Base-by-base conservation (phyloP, 2,797 vertebrate species). In the Microcaecilia unicolor region DNA sequence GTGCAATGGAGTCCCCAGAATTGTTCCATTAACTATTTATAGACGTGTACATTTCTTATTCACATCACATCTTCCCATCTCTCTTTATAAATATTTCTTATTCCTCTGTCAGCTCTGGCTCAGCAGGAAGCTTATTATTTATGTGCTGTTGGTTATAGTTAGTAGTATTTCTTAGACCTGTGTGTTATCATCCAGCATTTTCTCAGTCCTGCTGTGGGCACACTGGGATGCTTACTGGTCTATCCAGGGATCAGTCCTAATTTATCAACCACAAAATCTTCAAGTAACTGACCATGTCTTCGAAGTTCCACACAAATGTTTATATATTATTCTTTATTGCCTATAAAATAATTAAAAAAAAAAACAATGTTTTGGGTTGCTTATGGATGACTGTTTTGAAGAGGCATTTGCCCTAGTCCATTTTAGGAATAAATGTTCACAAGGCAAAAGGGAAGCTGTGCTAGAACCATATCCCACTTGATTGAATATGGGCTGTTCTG, bases 11-110 rank as follows among this genome's bases (percentile, higher is more conserved):
- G 9, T 9, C 39, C 34, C 34, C 25, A 8, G 63, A 51, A 51
- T 62, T 52, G 52, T 16, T 5, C 1, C 18, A 21, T 62, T 15
- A 41, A 71, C 58, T 36, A 66, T 70, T 36, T 55, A 35, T 58
- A 10, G 23, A 15, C 6, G 7, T 37, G 17, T 25, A 37, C 48
- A 38, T 43, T 56, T 22, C 50, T 44, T 56, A 51, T 48, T 45
- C 55, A 9, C 24, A 18, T 17, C 10, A 6, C 13, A 25, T n/a
- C 25, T 28, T 30, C 18, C 14, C 35, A 5, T 18, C 18, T 17
- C 35, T 34, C 18, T 3, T 9, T n/a, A n/a, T n/a, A n/a, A n/a
- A n/a, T n/a, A n/a, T n/a, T n/a, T n/a, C n/a, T n/a, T n/a, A n/a
- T n/a, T n/a, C n/a, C n/a, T n/a, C n/a, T n/a, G n/a, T n/a, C n/a